phyloP scores from a whole-genome alignment of 2,888 invertebrate species.

The Deilephila porcellus region DNA sequence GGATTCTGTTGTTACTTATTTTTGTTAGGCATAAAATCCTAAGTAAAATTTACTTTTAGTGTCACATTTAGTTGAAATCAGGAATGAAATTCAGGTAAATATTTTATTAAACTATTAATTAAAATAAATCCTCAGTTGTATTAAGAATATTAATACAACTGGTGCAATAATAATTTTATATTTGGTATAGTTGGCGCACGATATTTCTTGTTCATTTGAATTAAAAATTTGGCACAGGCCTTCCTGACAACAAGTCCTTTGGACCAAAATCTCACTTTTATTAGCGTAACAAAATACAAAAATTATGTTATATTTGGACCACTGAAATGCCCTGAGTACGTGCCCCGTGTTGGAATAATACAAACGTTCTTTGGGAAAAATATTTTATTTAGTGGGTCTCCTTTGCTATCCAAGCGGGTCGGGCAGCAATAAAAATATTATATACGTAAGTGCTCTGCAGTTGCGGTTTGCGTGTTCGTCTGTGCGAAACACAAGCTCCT shows the following conservation, averaged over 20 bases:
- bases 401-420: constrained; percentile 64
- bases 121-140: no score
- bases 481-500: not conserved
- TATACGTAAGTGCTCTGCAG: constrained; percentile 58
- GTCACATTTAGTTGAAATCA: not conserved
- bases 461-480: constrained; percentile 32
- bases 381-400: constrained; percentile 79
- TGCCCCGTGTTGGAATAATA: constrained; percentile 48
- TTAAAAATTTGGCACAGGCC: no score
- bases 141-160: no score
- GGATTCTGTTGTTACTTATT: no score
- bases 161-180: no score
- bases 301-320: not conserved
- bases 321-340: constrained; percentile 18
- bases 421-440: constrained; percentile 78
- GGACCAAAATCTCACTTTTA: not conserved
- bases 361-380: constrained; percentile 63
- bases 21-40: no score
- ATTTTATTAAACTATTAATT: no score
- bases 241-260: no score
- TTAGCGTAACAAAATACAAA: not conserved
- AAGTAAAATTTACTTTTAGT: not conserved
- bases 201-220: no score
- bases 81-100: no score
- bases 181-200: no score